These are phyloP conservation scores for Mormyrus proboscirostris DNA, from an alignment of 2,797 vertebrate species.

Conservation along the genomic window DNA sequence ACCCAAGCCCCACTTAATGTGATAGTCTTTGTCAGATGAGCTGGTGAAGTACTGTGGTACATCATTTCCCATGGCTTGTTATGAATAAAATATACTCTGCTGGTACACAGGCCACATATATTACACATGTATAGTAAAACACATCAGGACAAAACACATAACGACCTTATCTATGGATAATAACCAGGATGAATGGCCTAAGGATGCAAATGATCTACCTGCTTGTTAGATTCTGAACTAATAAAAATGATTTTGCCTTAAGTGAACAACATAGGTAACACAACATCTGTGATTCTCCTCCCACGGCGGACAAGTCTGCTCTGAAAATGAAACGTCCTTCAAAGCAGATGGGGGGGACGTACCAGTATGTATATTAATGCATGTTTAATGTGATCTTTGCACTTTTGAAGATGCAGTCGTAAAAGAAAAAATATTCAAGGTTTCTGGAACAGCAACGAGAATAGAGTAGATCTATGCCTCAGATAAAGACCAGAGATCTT, in stretches of 20 bases:
- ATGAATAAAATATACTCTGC: neutral
- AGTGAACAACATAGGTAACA: neutral
- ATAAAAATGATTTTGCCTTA: neutral
- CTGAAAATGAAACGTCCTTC: neutral
- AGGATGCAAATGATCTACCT: neutral
- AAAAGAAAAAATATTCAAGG: neutral
- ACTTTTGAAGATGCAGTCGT: neutral
- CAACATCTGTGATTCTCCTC: neutral
- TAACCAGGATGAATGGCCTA: neutral
- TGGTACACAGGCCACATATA: neutral
- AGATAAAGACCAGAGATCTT: neutral
- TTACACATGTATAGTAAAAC: neutral
- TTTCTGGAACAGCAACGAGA: neutral
- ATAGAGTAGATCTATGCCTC: neutral
- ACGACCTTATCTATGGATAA: neutral
- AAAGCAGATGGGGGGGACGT: neutral
- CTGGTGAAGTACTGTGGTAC: neutral
- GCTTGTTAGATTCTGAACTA: neutral
- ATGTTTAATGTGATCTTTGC: neutral
- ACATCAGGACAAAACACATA: neutral
- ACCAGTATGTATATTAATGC: neutral
- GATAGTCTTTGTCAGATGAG: neutral
- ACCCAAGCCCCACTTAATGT: neutral
- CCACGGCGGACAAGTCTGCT: neutral
- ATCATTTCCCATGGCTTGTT: neutral